Percentiles rank a stretch among this genome's conserved stretches.
These are phyloP conservation scores for Drosophila mojavensis DNA, from an alignment of 1,140 invertebrate genomes.

Conservation along the genomic window DNA sequence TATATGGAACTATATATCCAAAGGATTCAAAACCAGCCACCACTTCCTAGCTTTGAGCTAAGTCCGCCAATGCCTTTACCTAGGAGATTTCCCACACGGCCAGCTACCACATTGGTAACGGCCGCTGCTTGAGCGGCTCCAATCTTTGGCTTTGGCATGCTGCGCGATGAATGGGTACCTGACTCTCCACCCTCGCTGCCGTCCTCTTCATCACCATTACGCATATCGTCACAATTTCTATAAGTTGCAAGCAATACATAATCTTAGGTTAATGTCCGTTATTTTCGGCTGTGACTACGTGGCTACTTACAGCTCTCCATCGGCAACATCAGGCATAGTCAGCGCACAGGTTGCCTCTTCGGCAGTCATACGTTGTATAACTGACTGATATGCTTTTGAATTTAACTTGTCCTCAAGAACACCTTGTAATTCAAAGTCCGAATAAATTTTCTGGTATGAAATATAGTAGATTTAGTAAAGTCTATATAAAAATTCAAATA, in stretches of 20 bases:
- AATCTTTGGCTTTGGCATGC: slow-evolving; percentile 80
- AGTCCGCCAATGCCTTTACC: slow-evolving; percentile 92
- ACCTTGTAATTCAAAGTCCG: slow-evolving; percentile 99
- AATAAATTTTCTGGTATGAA: slow-evolving; percentile 95
- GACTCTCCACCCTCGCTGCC: slow-evolving; percentile 86
- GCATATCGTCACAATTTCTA: slow-evolving; percentile 85
- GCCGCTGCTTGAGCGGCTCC: slow-evolving; percentile 82
- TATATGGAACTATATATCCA: too few species aligned
- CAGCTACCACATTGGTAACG: slow-evolving; percentile 90
- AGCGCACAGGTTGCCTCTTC: slow-evolving; percentile 97
- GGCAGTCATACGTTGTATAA: slow-evolving; percentile 96
- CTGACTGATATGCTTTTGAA: slow-evolving; percentile 97
- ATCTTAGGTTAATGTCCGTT: background rate
- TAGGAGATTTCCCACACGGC: slow-evolving; percentile 90
- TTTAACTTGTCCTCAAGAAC: slow-evolving; percentile 99
- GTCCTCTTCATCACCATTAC: slow-evolving; percentile 86
- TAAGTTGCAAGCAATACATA: background rate
- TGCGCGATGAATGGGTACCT: slow-evolving; percentile 82
- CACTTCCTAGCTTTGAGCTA: slow-evolving; percentile 90
- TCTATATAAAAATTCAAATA: too few species aligned
- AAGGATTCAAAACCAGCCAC: slow-evolving; percentile 86
- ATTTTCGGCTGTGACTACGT: background rate
- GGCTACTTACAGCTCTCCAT: slow-evolving; percentile 85
- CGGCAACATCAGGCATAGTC: slow-evolving; percentile 90
- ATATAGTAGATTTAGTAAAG: too few species aligned